Base-by-base conservation (phyloP, 2,113 vertebrate genomes). In the Corydoras maculifer region DNA sequence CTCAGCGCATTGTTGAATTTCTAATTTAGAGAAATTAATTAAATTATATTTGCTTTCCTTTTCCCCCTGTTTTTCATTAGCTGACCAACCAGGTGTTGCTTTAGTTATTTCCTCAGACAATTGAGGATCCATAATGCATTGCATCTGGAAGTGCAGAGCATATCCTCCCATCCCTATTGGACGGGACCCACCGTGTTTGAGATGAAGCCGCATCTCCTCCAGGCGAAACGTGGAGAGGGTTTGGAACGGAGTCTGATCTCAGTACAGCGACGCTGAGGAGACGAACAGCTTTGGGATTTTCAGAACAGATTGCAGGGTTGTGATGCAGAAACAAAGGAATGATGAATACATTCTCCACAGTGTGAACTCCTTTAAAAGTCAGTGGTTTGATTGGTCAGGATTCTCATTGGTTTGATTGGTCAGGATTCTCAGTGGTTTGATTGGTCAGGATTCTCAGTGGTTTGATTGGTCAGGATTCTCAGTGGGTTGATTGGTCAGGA, bases 1-100 rank as follows among this genome's bases (percentile, higher is more conserved):
- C 75, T 72, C 60, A 66, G 80, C 35, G 77, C 73, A 80, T 84
- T 85, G 80, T 84, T 81, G 69, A 65, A 80, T 83, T 82, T 82
- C 71, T 82, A 87, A 89, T 88, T 85, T 83, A 83, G 51, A 66
- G 74, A 82, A 84, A 85, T 84, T 67, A 82, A 73, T 75, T 73
- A 80, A 83, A 84, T 81, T 60, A 77, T 78, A 75, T 71, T 55
- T 57, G 58, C 58, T 72, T 65, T 49, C 58, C 9, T 59, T 18
- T 6, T 43, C 50, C 55, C 12, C 60, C n/a, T 35, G 9, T 49
- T 70, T 78, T 68, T 66, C 68, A 77, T 78, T 79, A 83, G 73
- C 54, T 62, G 66, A 55, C 64, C 83, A 82, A 77, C 80, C 86
- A 85, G 81, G 81, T 86, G 78, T 71, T 79, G 76, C 81, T 51